A percentile compares a stretch with the other conserved stretches of the same genome.
Evolutionary conservation across 2,888 invertebrate species (phyloP).

Genomic region (Phyto melanocephala): DNA sequence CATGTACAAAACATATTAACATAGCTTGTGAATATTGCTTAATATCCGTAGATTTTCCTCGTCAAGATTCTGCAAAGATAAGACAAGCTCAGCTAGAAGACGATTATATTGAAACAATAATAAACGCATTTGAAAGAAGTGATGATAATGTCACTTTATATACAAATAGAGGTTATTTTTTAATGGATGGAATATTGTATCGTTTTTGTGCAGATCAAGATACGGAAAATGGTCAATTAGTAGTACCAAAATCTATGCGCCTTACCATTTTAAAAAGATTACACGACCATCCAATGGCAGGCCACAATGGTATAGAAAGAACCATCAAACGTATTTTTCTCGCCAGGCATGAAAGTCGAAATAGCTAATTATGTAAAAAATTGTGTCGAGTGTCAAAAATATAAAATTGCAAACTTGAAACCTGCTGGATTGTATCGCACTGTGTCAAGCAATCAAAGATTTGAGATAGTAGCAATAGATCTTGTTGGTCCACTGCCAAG

Average conservation of each 20-base stretch:
- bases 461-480: conserved; percentile 1
- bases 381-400: conserved; percentile 24
- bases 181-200: no score
- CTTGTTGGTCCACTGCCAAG: conserved; percentile 33
- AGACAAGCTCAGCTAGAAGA: no score
- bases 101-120: no score
- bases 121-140: conserved; percentile 37
- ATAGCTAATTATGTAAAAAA: no score
- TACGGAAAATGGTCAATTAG: no score
- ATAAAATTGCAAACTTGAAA: neutral
- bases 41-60: no score
- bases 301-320: conserved; percentile 37
- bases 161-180: no score
- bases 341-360: conserved; percentile 28
- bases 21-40: conserved; percentile 12
- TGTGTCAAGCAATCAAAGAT: conserved; percentile 8
- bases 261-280: conserved; percentile 1
- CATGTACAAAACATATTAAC: conserved; percentile 10
- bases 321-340: conserved; percentile 14
- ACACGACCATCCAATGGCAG: conserved; percentile 34
- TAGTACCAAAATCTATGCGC: no score
- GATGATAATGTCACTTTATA: no score
- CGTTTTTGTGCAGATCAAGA: conserved; percentile 40
- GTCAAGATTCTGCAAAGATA: no score
- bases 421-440: neutral